These are phyloP conservation scores for Ammospiza nelsoni DNA, from an alignment of 2,113 vertebrate genomes.

Conservation along the genomic window DNA sequence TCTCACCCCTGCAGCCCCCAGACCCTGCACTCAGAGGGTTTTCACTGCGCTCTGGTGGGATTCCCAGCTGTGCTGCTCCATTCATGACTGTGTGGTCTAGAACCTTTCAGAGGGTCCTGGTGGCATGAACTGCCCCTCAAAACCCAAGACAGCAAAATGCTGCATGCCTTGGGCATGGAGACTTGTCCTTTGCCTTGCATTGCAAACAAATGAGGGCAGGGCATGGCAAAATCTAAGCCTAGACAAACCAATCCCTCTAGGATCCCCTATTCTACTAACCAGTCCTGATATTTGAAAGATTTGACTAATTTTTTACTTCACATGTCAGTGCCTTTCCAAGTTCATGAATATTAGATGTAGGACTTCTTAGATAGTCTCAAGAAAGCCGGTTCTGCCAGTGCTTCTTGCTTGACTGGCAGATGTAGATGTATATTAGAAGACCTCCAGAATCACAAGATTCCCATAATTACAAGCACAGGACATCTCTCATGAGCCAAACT, in stretches of 20 bases:
- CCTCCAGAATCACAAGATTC: background rate
- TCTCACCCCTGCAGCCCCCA: background rate
- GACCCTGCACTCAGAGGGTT: background rate
- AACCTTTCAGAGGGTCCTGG: background rate
- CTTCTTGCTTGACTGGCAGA: background rate
- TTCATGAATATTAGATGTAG: background rate
- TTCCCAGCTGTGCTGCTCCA: background rate
- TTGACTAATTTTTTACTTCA: background rate
- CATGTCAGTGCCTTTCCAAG: background rate
- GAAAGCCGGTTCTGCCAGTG: background rate
- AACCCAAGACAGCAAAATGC: rapidly evolving
- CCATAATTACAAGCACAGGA: background rate
- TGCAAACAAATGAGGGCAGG: rapidly evolving
- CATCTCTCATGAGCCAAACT: background rate
- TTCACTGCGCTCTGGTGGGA: background rate
- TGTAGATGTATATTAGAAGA: background rate
- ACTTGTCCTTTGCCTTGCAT: background rate
- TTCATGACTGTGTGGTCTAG: background rate
- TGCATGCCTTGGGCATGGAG: background rate
- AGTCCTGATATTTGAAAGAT: background rate
- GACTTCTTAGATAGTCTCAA: background rate
- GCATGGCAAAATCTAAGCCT: background rate
- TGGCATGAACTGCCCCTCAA: background rate
- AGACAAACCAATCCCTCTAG: background rate
- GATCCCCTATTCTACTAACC: background rate